phyloP scores from a whole-genome alignment of 2,113 vertebrate genomes.

The Martes martes region DNA sequence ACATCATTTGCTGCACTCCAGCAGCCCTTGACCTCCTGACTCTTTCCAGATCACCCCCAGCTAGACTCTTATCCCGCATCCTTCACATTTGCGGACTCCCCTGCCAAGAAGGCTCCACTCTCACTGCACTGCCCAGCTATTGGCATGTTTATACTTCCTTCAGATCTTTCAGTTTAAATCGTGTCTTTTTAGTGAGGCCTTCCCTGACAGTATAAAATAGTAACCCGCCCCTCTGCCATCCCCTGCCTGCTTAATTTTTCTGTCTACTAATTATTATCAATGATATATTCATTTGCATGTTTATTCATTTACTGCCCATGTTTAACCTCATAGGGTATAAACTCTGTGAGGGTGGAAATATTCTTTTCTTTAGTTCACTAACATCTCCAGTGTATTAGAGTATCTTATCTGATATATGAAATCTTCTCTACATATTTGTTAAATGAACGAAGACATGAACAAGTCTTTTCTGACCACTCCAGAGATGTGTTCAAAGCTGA shows the following conservation, averaged over 20 bases:
- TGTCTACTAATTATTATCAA: background rate
- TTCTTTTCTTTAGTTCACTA: background rate
- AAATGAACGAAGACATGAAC: background rate
- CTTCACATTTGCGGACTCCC: no score
- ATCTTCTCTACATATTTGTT: background rate
- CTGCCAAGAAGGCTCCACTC: background rate
- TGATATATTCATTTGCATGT: background rate
- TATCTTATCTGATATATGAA: background rate
- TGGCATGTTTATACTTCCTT: background rate
- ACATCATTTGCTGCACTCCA: background rate
- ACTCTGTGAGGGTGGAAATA: no score
- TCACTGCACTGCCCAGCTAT: background rate
- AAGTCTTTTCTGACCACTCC: background rate
- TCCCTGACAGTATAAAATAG: background rate
- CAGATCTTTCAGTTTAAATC: background rate
- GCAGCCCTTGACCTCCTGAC: background rate
- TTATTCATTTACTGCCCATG: background rate
- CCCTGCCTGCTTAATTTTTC: background rate
- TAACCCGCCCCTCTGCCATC: background rate
- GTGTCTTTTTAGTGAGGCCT: background rate
- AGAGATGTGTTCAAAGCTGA: background rate
- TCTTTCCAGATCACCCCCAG: background rate
- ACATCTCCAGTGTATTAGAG: background rate
- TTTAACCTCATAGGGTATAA: background rate
- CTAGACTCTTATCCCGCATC: background rate